Base-by-base conservation (phyloP, 37 sponge, comb jelly and placozoan species). In the Haliclona indistincta region DNA sequence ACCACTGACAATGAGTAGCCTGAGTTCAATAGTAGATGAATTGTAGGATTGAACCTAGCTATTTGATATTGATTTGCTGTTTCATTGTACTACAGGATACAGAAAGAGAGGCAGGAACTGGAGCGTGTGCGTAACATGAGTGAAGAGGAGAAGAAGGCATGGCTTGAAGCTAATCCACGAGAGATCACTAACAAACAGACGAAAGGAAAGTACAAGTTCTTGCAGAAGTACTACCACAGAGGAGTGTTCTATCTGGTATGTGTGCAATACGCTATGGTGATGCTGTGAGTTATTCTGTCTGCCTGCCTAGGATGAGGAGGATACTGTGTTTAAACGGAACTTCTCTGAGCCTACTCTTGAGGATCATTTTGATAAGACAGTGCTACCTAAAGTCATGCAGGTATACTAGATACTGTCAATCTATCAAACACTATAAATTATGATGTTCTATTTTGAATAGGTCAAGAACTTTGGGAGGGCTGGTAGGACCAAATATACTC, bases 301-400 rank as follows among this genome's bases (percentile, higher is more conserved):
- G 60, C n/a, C 22, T 20, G 17, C 33, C 13, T 62, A 85, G 78
- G 76, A 88, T 51, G 85, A 88, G 19, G 93, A 93, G 63, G 84
- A 87, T 23, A 63, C 65, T 11, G 80, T 83, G 23, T 56, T 80
- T 17, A 93, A 74, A 63, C 68, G 81, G 35, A 88, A 93, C 70
- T 81, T 93, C 32, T 82, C 94, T 61, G 54, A 84, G 42, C 89
- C 99, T 3, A 98, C 99, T 30, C 87, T 98, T 30, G 99, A 98
- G 73, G 99, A 98, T 49, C 99, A 98, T 76, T 98, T 98, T 70
- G 93, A 98, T 54, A 98, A 98, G 80, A 89, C 94, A 6, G 84
- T 98, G 0, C 81, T 98, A 38, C 99, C 99, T n/a, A 89, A 95
- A 77, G 96, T 98, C 28, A 98, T 98, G 99, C 99, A 98, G 73